Conservation (phyloP, 1,140 invertebrate genomes). For the Epicauta chinensis region DNA sequence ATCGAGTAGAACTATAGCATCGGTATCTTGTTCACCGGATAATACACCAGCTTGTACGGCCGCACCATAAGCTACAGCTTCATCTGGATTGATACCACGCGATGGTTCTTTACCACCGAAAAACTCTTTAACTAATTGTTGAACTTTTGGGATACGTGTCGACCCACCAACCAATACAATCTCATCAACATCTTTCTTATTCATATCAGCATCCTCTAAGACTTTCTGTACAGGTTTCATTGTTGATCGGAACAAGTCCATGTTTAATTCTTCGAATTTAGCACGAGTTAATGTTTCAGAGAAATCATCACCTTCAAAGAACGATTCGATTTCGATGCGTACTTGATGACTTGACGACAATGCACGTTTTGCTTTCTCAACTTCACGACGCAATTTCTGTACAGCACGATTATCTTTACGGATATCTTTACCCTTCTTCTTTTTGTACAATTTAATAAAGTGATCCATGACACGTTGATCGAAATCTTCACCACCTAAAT, state of each 20-base stretch:
- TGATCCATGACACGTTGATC: conserved; percentile 98
- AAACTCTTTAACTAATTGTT: conserved; percentile 97
- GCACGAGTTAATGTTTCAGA: conserved; percentile 97
- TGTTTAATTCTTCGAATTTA: conserved; percentile 99
- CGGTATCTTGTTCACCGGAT: conserved; percentile 87
- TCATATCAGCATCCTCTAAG: conserved; percentile 97
- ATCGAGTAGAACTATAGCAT: conserved; percentile 94
- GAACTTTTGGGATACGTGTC: conserved; percentile 98
- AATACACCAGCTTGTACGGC: conserved; percentile 96
- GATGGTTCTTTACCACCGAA: conserved; percentile 98
- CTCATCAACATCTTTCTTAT: conserved; percentile 98
- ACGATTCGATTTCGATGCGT: conserved; percentile 97
- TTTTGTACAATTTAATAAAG: conserved; percentile 98
- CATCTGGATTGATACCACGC: conserved; percentile 97
- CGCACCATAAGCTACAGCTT: conserved; percentile 96
- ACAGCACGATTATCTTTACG: conserved; percentile 92
- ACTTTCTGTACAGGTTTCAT: conserved; percentile 96
- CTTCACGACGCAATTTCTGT: conserved; percentile 93
- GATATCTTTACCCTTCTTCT: conserved; percentile 98
- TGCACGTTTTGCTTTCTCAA: conserved; percentile 96
- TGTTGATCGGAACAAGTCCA: conserved; percentile 97
- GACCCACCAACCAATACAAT: conserved; percentile 99
- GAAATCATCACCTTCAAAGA: conserved; percentile 99
- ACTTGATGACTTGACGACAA: conserved; percentile 94
- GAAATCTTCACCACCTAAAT: conserved; percentile 98